Evolutionary conservation across 2,888 invertebrate species (phyloP), one percentile per base, ranked within the genome.

Genomic region (Candidula unifasciata): DNA sequence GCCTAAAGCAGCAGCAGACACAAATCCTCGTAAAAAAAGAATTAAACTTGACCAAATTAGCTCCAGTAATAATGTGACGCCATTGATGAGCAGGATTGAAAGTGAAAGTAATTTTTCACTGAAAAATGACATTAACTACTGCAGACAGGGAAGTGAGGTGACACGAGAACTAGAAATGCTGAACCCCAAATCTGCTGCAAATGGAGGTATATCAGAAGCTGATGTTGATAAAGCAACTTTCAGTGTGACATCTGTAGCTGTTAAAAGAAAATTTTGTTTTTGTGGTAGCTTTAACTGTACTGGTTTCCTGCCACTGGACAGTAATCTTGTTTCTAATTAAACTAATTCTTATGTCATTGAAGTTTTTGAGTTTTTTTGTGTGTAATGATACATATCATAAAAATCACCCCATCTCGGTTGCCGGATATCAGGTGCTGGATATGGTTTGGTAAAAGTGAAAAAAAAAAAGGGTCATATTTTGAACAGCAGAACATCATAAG

Each of bases 221-320:
- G 44, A 79, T 2, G n/a, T 16, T 8, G 24, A 21, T 79, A 18
- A 79, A 27, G 21, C 35, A 68, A 24, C 27, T 16, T n/a, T 18
- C 37, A n/a, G 2, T 18, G 13, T 1, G 44, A 16, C 30, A 5
- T 2, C 92, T 98, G 97, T 73, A 83, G 86, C 35, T 79, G 82
- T 73, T 16, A 73, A 76, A 69, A 82, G 80, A 74, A 90, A 89
- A 79, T 76, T 80, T 2, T 93, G 93, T 86, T 77, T 86, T 69
- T 93, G 93, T 89, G 87, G 87, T 6, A 78, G 89, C 24, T 27
- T 71, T 21, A 81, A 33, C 0, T 93, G 93, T 87, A 80, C 66
- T 24, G 90, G 91, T 24, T 90, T 83, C 87, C 86, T 93, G 8
- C 93, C 93, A 30, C 90, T 89, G 88, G 84, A 84, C 57, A 71